Conservation (phyloP, 2,113 vertebrate species). For the Melierax canorus region DNA sequence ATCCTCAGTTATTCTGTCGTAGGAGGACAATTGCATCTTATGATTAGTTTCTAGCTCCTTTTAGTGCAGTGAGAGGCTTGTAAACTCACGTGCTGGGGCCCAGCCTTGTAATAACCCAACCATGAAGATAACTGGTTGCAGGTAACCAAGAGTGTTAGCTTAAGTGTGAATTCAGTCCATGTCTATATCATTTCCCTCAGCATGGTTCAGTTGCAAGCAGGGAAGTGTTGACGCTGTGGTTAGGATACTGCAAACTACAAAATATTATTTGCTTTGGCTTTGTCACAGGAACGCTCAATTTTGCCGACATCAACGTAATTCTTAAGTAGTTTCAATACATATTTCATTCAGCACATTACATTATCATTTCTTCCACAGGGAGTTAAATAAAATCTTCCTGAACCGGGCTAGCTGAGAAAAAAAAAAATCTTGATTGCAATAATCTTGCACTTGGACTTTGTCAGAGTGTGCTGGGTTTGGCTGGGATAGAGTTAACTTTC, state of each 20-base stretch:
- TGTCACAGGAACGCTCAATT: background rate
- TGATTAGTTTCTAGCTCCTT: background rate
- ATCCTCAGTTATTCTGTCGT: background rate
- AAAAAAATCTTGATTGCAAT: background rate
- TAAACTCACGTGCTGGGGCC: background rate
- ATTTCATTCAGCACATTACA: background rate
- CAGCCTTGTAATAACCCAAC: background rate
- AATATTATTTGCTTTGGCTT: background rate
- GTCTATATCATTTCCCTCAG: background rate
- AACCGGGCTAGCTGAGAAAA: background rate
- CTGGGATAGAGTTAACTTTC: too few relatives aligned
- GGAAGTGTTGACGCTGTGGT: background rate
- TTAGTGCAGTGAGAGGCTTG: background rate
- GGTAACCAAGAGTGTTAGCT: background rate
- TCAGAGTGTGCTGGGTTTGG: background rate
- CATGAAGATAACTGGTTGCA: background rate
- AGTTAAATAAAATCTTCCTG: background rate
- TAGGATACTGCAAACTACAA: background rate
- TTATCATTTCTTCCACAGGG: background rate
- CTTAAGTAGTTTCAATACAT: background rate
- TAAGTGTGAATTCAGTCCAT: background rate
- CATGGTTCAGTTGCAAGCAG: background rate
- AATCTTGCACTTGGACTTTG: background rate
- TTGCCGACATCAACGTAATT: background rate
- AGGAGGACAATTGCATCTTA: background rate